Evolutionary conservation across 2,113 vertebrate genomes (phyloP), one percentile per base, ranked within the genome.

Genomic region (Trichechus manatus): DNA sequence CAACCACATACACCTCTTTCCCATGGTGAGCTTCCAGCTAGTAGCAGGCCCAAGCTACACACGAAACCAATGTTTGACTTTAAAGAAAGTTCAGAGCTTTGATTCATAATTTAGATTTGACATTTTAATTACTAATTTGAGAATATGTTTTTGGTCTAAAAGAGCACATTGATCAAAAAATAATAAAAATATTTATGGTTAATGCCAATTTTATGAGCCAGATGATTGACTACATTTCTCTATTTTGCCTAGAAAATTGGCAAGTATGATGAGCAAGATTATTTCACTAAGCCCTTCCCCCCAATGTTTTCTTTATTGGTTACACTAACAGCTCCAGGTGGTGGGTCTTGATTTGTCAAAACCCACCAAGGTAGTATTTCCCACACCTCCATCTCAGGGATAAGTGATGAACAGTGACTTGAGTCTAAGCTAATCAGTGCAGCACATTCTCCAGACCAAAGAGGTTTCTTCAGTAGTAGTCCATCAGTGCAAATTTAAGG

Each of bases 41-140:
- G 85, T 84, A 90, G 0, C 6, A 47, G 20, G 33, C 61, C 33
- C 74, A 59, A 79, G 0, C 5, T 77, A 56, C 1, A 70, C 0
- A 68, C 79, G 3, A 9, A 75, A 10, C 61, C 1, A n/a, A 39
- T 78, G 85, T 94, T 90, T 95, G 72, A 84, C 5, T 80, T 59
- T 68, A n/a, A 88, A 61, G 50, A 94, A 91, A 66, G 5, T 27
- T 88, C n/a, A 53, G 59, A 39, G 6, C 53, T 93, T 84, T 14
- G 9, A 92, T 17, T 89, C 11, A 84, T 75, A 33, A n/a, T 90
- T 95, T 47, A 97, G 20, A 33, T 10, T 68, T 31, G 74, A 72
- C 1, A 74, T 90, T 96, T 77, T 91, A 87, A 29, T 56, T 94
- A 29, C 22, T 47, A 90, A 42, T 47, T 56, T 42, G 72, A 75